Base-by-base conservation (phyloP, 2,888 invertebrate species). In the Dichetophora obliterata region DNA sequence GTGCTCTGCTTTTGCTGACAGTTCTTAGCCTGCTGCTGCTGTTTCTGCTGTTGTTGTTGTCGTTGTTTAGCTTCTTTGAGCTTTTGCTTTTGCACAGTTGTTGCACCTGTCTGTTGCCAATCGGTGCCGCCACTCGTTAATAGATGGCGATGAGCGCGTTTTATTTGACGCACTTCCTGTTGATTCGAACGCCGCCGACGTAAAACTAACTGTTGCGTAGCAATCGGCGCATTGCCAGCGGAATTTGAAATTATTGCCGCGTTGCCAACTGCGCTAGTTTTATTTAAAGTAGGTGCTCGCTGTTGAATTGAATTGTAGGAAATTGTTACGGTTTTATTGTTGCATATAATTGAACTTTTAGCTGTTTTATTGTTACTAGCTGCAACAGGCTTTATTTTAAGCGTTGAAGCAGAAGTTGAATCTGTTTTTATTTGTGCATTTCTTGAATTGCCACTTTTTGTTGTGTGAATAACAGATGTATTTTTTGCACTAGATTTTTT, bases 91-190 rank as follows among this genome's bases (percentile, higher is more conserved):
- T 50, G 68, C 68, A 71, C 68, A 57, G 78, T 77, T 74, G 78
- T 48, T 70, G 73, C 78, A 69, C 72, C 75, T 77, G 76, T 19
- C 31, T 68, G 70, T 72, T 74, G 80, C 61, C 79, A 78, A 76
- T 86, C 87, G 79, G 83, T 83, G 75, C 88, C 88, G 63, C 85
- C 85, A 81, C 87, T 87, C 6, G 88, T 88, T 79, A 89, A 81
- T 76, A 89, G 85, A 84, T 89, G 88, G 82, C 88, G 88, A 79
- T 89, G 85, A 3, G 88, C 88, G n/a, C 88, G 88, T 80, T 88
- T 88, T 73, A 88, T 83, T 83, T 86, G 86, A 75, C 88, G 85
- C 70, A 85, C 85, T 80, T 82, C 82, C 78, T 83, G 82, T 54
- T 82, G 82, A 57, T 87, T 50, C 11, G 83, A 80, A 71, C 88